A percentile compares a stretch with the other conserved stretches of the same genome.
Evolutionary conservation across 2,113 vertebrate species (phyloP).

Genomic region (Oreochromis tanganicae): DNA sequence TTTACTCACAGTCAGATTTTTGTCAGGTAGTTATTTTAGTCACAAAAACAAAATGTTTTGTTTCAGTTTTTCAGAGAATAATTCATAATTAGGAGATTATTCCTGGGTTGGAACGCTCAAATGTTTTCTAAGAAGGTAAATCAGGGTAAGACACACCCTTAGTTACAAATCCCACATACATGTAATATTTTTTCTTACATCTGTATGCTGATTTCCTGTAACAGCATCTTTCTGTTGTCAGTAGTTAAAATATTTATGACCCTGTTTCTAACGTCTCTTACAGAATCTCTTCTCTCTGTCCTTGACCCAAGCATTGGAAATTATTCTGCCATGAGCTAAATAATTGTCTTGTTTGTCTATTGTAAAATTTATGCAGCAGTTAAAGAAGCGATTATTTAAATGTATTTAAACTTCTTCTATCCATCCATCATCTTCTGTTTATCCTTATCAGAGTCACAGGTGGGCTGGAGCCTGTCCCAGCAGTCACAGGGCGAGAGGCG

Average conservation of each 20-base stretch:
- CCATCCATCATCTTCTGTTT: no score
- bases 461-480: no score
- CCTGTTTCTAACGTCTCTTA: neutral
- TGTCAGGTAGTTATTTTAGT: neutral
- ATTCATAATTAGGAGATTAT: fast-evolving
- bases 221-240: neutral
- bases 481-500: no score
- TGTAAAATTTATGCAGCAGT: no score
- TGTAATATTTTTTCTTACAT: neutral
- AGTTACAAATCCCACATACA: neutral
- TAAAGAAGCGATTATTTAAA: no score
- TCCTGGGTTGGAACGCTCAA: neutral
- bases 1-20: neutral
- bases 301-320: neutral
- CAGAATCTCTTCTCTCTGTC: neutral
- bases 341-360: no score
- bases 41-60: neutral
- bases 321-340: neutral
- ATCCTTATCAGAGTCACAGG: no score
- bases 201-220: neutral
- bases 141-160: neutral
- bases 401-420: no score
- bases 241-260: neutral
- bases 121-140: neutral
- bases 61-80: neutral